Evolutionary conservation across 1,140 invertebrate genomes (phyloP).

Genomic region (Zeugodacus cucurbitae): DNA sequence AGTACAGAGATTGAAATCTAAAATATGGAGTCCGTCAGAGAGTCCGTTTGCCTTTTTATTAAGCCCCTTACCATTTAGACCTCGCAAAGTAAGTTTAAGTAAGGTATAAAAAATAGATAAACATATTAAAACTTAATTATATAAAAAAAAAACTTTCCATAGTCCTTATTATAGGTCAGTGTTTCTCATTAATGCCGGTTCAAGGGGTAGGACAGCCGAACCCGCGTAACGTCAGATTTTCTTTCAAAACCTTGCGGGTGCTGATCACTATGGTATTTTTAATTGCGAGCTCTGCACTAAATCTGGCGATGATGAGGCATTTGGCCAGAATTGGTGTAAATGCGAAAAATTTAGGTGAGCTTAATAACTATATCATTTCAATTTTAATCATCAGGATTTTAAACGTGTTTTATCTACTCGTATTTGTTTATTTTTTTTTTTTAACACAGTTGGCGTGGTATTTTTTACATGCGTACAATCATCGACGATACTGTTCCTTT

Average conservation of each 20-base stretch:
- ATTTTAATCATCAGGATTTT: too few relatives aligned
- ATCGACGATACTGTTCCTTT: slow-evolving; percentile 50
- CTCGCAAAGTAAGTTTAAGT: too few relatives aligned
- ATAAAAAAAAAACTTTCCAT: background rate
- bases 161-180: slow-evolving; percentile 61
- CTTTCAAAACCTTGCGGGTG: slow-evolving; percentile 52
- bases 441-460: slow-evolving; percentile 52
- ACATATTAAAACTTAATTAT: too few relatives aligned
- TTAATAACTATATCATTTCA: background rate
- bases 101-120: too few relatives aligned
- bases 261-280: slow-evolving; percentile 51
- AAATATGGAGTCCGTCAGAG: too few relatives aligned
- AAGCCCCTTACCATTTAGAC: too few relatives aligned
- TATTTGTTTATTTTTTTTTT: background rate
- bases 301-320: slow-evolving; percentile 48
- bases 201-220: slow-evolving; percentile 48
- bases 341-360: slow-evolving; percentile 59
- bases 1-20: too few relatives aligned
- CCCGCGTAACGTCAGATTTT: slow-evolving; percentile 52
- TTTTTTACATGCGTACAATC: slow-evolving; percentile 52
- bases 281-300: slow-evolving; percentile 46
- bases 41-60: too few relatives aligned
- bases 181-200: slow-evolving; percentile 56
- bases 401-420: background rate
- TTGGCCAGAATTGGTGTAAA: slow-evolving; percentile 54